Evolutionary conservation across 1,140 invertebrate genomes (phyloP), one percentile per base, ranked within the genome.

Genomic region (Episyrphus balteatus): DNA sequence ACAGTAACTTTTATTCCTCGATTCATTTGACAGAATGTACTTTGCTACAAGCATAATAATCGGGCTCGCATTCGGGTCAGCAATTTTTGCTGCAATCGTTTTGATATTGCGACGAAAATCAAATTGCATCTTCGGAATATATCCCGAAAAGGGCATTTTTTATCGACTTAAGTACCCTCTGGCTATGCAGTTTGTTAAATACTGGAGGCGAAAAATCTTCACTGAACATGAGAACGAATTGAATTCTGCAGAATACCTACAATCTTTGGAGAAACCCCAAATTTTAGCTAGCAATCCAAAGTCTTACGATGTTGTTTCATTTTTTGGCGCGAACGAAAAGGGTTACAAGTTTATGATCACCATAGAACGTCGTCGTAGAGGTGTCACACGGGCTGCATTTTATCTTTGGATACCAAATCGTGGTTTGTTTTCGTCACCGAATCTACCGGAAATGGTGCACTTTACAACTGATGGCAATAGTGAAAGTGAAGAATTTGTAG

Each of bases 251-350:
- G 42, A 49, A 9, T 55, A 57, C 32, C 41, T 65, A 44, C 51
- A 52, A 6, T 52, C 51, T 14, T 38, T 66, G 17, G 62, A 66
- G 41, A 38, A 51, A 0, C 57, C 62, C 0, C 62, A 66, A 32
- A 31, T 46, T 17, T 19, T 66, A 11, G 49, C 54, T 17, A 45
- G 47, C 5, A 55, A 66, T 54, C 62, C 62, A 0, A 57, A 65
- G 17, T 61, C 60, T 36, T 66, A 66, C 13, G 62, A 66, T 44
- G 62, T 61, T 8, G 57, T 66, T 26, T 62, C 60, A 10, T 60
- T 66, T 43, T 56, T 65, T 57, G 62, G 55, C 0, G 62, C 62
- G 26, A 62, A 61, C 43, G 38, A 32, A 1, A 42, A 46, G 14
- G 58, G 59, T 0, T 44, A 59, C 8, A 66, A 66, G 26, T 33